A percentile compares a stretch with the other conserved stretches of the same genome.
These are phyloP conservation scores for Peromyscus eremicus DNA, from an alignment of 2,797 vertebrate species.

Conservation along the genomic window DNA sequence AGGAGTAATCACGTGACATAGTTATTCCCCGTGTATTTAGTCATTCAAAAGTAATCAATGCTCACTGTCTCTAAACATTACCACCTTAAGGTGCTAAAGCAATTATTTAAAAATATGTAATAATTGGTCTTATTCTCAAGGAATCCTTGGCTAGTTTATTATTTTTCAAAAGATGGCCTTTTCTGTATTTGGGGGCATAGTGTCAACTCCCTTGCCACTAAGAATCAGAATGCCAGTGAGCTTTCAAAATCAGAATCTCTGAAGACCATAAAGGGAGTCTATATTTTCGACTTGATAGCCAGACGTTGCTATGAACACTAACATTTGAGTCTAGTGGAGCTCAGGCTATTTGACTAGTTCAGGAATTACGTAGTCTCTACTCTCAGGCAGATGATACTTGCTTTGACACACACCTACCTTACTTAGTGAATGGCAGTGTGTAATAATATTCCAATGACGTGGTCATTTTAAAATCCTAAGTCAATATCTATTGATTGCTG, in stretches of 20 bases:
- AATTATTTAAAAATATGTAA: not conserved
- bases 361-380: constrained; percentile 10
- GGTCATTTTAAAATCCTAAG: constrained; percentile 44
- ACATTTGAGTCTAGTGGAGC: constrained; percentile 17
- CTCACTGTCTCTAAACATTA: constrained; percentile 14
- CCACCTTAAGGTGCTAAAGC: constrained; percentile 8
- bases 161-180: constrained; percentile 47
- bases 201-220: not conserved
- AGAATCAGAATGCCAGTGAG: not conserved
- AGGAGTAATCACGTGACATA: not conserved
- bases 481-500: not conserved
- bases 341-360: constrained; percentile 27
- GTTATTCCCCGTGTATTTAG: not conserved
- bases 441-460: constrained; percentile 44
- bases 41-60: constrained; percentile 13
- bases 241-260: constrained; percentile 50
- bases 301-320: constrained; percentile 8
- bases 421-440: constrained; percentile 18
- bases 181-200: not conserved
- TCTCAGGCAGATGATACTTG: constrained; percentile 17
- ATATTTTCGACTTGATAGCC: constrained; percentile 35
- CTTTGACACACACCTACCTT: not conserved
- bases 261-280: not conserved
- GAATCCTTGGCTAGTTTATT: not conserved
- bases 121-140: constrained; percentile 32